Evolutionary conservation across 2,888 invertebrate species (phyloP).

Genomic region (Caradrina kadenii): DNA sequence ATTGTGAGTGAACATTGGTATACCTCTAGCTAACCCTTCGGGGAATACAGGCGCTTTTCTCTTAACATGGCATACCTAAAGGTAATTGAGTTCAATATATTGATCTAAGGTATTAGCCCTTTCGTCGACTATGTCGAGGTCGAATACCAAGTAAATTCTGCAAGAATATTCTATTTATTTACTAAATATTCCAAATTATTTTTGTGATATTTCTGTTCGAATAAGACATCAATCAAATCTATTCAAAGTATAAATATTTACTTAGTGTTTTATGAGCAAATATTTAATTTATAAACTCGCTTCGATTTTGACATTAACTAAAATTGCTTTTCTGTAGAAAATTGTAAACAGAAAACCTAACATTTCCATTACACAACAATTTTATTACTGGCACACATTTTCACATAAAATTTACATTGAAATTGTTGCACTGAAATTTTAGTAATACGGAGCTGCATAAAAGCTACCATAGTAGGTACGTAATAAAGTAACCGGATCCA

Average conservation of each 20-base stretch:
- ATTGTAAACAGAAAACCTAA: not conserved
- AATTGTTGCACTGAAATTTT: slow-evolving; percentile 5
- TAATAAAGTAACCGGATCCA: slow-evolving; percentile 12
- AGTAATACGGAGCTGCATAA: not conserved
- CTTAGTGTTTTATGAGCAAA: not conserved
- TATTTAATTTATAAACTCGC: not conserved
- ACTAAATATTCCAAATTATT: not conserved
- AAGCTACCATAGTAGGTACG: not conserved
- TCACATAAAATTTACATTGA: not conserved
- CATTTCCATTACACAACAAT: not conserved
- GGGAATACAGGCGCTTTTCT: too few species aligned
- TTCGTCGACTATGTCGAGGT: not conserved
- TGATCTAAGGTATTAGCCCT: not conserved
- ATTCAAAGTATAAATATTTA: not conserved
- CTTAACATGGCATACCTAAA: too few species aligned
- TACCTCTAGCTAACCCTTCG: too few species aligned
- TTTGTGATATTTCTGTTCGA: not conserved
- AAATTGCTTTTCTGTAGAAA: not conserved
- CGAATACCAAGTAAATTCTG: not conserved
- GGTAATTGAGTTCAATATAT: not conserved
- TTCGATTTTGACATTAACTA: too few species aligned
- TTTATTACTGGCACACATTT: not conserved
- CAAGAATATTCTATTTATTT: not conserved
- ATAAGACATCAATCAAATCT: not conserved
- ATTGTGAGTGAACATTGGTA: too few species aligned